Base-by-base conservation (phyloP, 2,113 vertebrate species). In the Edolisoma coerulescens region DNA sequence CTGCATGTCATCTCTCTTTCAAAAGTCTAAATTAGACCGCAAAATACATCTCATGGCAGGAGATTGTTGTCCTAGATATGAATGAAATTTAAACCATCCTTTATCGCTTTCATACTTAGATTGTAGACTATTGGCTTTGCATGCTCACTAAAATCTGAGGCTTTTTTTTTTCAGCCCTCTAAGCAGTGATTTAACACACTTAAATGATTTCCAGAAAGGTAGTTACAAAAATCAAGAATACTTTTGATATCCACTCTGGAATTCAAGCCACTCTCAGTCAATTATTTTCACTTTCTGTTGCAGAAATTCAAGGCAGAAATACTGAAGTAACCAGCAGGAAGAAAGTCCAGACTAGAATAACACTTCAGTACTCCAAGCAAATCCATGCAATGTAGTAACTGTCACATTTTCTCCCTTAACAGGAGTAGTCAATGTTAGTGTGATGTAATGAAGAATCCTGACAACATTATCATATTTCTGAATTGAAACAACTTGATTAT, bases 391-490 rank as follows among this genome's bases (percentile, higher is more conserved):
- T 21, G 39, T 21, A 82, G n/a, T 37, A 65, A 28, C 18, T 91
- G 45, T 45, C 67, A 50, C 17, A 61, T 73, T 32, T 89, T 82
- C 32, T 69, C 45, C 69, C 74, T 82, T 83, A 89, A 69, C 41
- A 76, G 64, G 26, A 87, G 14, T 10, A 94, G 84, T 74, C 60
- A 89, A 41, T 44, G 35, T 41, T 84, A 87, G 68, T 91, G 57
- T 68, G 73, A 89, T 21, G 42, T 85, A 87, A 93, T 85, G 74
- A 93, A 84, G 70, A 93, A 95, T 93, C 44, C 35, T 85, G 84
- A 85, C 47, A 95, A 74, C 19, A 53, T 79, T 61, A 89, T 49
- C 73, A 35, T 73, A 91, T 73, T 91, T 85, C 84, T 87, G 87
- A 94, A 89, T 45, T 80, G 35, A 87, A 93, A 85, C 7, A 0